Evolutionary conservation across 2,113 vertebrate species (phyloP).

Genomic region (Xiphias gladius): DNA sequence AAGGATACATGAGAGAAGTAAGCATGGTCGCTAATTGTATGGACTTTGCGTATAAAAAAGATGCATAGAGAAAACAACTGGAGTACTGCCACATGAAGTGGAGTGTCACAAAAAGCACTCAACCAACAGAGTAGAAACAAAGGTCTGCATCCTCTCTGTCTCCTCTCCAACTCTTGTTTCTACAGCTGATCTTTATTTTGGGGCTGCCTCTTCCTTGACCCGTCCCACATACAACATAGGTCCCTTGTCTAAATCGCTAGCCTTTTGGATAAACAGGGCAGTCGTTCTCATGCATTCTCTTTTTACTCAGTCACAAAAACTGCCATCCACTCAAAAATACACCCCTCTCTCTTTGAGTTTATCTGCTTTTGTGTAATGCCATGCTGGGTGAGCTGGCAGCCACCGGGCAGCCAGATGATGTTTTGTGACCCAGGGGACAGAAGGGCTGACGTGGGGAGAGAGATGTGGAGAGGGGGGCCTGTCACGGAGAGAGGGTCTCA

Average conservation of each 20-base stretch:
- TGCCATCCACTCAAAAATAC: slow-evolving; percentile 22
- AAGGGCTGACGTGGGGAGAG: slow-evolving; percentile 81
- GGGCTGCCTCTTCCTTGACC: slow-evolving; percentile 10
- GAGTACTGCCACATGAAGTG: slow-evolving; percentile 7
- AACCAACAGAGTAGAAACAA: slow-evolving; percentile 38
- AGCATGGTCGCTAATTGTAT: slow-evolving; percentile 43
- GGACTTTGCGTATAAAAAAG: slow-evolving; percentile 26
- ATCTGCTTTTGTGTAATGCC: slow-evolving; percentile 74
- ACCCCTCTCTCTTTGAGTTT: slow-evolving; percentile 34
- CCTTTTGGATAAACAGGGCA: slow-evolving; percentile 70
- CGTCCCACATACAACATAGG: slow-evolving; percentile 64
- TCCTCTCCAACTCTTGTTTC: slow-evolving; percentile 24
- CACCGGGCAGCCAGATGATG: slow-evolving; percentile 79
- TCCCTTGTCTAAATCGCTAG: slow-evolving; percentile 55
- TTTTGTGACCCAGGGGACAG: slow-evolving; percentile 84
- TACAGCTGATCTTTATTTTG: slow-evolving; percentile 37
- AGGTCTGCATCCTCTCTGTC: slow-evolving; percentile 15
- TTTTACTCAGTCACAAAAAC: slow-evolving; percentile 16
- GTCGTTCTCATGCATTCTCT: slow-evolving; percentile 47
- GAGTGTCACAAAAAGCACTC: neutral
- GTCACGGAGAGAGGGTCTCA: slow-evolving; percentile 76
- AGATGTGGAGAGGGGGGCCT: slow-evolving; percentile 66
- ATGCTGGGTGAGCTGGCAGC: slow-evolving; percentile 79
- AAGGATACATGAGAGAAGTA: slow-evolving; percentile 7
- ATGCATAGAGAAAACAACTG: slow-evolving; percentile 3